Conservation (phyloP, 2,797 vertebrate species). For the Ceryle rudis region DNA sequence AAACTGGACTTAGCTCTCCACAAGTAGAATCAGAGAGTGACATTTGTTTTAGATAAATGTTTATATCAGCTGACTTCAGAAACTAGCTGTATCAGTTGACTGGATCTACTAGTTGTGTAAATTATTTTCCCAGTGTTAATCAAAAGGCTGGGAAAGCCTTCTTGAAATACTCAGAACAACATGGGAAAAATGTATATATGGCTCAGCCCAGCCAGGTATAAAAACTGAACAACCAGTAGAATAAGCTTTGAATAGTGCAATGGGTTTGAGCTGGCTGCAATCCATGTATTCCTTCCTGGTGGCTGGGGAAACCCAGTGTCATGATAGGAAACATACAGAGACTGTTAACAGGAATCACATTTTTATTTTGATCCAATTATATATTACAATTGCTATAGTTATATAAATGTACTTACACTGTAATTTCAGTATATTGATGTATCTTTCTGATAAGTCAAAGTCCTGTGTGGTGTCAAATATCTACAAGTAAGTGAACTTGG, state of each 20-base stretch:
- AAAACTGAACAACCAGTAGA: accelerated
- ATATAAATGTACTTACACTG: neutral
- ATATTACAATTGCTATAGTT: neutral
- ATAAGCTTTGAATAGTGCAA: neutral
- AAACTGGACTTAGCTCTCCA: neutral
- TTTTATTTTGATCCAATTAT: neutral
- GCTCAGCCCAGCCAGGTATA: neutral
- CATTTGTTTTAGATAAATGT: neutral
- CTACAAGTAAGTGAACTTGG: neutral
- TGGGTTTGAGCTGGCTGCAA: neutral
- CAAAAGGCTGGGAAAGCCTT: neutral
- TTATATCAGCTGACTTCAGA: neutral
- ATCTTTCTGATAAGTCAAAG: neutral
- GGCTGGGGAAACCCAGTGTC: no score
- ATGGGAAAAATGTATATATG: accelerated
- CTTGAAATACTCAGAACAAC: neutral
- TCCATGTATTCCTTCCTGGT: neutral
- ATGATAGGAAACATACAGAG: neutral
- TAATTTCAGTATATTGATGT: neutral
- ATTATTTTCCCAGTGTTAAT: neutral
- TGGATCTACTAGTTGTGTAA: neutral
- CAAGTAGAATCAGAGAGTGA: neutral
- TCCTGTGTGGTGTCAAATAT: neutral
- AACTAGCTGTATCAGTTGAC: neutral
- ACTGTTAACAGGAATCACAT: neutral